phyloP scores from a whole-genome alignment of 1,140 invertebrate species.

The Cydia pomonella region DNA sequence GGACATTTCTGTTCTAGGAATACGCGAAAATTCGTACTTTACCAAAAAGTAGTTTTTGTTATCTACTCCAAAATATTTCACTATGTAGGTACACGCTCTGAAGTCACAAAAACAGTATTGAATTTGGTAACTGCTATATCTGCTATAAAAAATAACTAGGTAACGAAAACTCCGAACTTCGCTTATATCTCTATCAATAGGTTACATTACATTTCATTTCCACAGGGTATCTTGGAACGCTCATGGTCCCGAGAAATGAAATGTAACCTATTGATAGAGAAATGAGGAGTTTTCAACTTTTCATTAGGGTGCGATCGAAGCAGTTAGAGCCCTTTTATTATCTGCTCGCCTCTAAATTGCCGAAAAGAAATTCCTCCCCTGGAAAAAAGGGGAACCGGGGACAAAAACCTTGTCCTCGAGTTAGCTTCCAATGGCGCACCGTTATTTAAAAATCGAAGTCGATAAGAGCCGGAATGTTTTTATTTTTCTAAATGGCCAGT shows the following conservation, averaged over 20 bases:
- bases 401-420: slow-evolving; percentile 71
- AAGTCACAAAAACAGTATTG: too few species aligned
- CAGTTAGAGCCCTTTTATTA: slow-evolving; percentile 82
- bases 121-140: too few species aligned
- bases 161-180: too few species aligned
- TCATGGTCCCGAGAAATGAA: slow-evolving; percentile 36
- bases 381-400: slow-evolving; percentile 68
- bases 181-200: too few species aligned
- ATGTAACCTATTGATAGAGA: slow-evolving; percentile 73
- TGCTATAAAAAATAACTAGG: too few species aligned
- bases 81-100: too few species aligned
- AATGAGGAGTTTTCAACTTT: slow-evolving; percentile 76
- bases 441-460: slow-evolving; percentile 80
- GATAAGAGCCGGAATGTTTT: slow-evolving; percentile 77
- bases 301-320: slow-evolving; percentile 77
- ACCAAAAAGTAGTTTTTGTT: too few species aligned
- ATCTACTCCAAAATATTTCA: too few species aligned
- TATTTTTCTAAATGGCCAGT: slow-evolving; percentile 76
- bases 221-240: not conserved
- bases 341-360: slow-evolving; percentile 81
- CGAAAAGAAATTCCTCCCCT: slow-evolving; percentile 77
- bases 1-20: too few species aligned
- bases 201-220: too few species aligned
- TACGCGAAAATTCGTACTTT: too few species aligned
- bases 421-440: slow-evolving; percentile 70